A percentile compares a stretch with the other conserved stretches of the same genome.
These are phyloP conservation scores for Standfussiana lucernea DNA, from an alignment of 2,888 invertebrate species.

Conservation along the genomic window DNA sequence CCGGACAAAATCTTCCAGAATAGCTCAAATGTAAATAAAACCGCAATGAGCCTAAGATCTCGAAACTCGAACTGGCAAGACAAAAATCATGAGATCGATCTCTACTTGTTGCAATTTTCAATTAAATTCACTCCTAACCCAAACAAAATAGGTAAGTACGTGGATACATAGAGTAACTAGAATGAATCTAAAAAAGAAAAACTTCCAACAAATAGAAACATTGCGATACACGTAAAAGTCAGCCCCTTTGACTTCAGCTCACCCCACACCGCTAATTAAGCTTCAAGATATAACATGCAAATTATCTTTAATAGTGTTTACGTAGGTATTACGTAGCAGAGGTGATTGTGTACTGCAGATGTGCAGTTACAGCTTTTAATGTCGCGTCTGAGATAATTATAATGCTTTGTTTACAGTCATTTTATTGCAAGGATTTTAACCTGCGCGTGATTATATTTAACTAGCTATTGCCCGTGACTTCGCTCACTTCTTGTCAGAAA, in stretches of 20 bases:
- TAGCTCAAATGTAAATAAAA: not conserved
- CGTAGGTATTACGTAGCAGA: conserved; percentile 6
- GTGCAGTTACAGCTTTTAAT: conserved; percentile 17
- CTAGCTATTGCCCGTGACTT: not conserved
- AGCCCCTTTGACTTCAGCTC: not conserved
- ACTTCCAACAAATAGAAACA: not conserved
- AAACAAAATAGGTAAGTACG: no score
- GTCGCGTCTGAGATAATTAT: conserved; percentile 15
- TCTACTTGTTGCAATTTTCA: not conserved
- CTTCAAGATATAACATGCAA: not conserved
- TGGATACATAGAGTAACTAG: no score
- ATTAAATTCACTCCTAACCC: not conserved
- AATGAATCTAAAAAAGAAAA: not conserved
- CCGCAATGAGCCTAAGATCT: not conserved
- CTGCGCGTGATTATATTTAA: conserved; percentile 3
- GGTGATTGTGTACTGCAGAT: conserved; percentile 13
- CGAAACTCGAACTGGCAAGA: not conserved
- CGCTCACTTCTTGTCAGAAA: not conserved
- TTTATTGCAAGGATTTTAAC: conserved; percentile 18
- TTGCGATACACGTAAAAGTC: not conserved
- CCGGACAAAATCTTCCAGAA: not conserved
- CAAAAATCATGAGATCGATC: not conserved
- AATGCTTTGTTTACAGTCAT: conserved; percentile 29
- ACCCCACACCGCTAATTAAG: not conserved
- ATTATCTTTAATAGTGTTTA: conserved; percentile 19